phyloP scores from a whole-genome alignment of 2,888 invertebrate species.

The Alentia gelatinosa region DNA sequence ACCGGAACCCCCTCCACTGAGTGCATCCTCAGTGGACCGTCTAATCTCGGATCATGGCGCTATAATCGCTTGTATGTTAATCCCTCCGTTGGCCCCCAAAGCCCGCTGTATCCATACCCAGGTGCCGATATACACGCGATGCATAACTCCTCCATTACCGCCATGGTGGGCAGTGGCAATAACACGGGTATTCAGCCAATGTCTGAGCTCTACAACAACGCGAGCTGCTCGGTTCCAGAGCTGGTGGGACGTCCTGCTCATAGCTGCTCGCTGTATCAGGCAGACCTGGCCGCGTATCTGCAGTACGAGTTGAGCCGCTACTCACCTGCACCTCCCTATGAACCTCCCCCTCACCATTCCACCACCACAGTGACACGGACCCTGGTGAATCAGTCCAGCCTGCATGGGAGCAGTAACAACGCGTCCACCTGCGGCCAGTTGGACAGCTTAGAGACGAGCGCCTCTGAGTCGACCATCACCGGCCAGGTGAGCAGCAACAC shows the following conservation, averaged over 20 bases:
- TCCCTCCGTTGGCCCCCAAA: not conserved
- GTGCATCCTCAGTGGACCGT: not conserved
- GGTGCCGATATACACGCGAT: not conserved
- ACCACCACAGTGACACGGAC: not conserved
- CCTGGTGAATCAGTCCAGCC: too few relatives aligned
- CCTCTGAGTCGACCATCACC: conserved; percentile 12
- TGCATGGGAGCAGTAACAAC: not conserved
- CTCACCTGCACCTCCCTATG: not conserved
- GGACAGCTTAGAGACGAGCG: conserved; percentile 54
- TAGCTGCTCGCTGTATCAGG: not conserved
- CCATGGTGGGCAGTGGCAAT: conserved; percentile 43
- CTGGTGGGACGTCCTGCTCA: not conserved
- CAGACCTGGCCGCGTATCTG: conserved; percentile 9
- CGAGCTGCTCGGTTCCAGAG: not conserved
- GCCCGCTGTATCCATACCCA: not conserved
- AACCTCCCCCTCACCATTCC: not conserved
- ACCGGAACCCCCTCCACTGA: not conserved
- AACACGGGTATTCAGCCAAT: not conserved
- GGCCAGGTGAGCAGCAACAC: conserved; percentile 40
- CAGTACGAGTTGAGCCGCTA: not conserved
- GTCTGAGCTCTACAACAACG: not conserved
- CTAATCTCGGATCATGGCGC: conserved; percentile 14
- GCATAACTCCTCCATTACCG: conserved; percentile 10
- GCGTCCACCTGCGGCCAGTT: conserved; percentile 52
- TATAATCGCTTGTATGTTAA: not conserved